Evolutionary conservation across 2,113 vertebrate species (phyloP).

Genomic region (Centrocercus urophasianus): DNA sequence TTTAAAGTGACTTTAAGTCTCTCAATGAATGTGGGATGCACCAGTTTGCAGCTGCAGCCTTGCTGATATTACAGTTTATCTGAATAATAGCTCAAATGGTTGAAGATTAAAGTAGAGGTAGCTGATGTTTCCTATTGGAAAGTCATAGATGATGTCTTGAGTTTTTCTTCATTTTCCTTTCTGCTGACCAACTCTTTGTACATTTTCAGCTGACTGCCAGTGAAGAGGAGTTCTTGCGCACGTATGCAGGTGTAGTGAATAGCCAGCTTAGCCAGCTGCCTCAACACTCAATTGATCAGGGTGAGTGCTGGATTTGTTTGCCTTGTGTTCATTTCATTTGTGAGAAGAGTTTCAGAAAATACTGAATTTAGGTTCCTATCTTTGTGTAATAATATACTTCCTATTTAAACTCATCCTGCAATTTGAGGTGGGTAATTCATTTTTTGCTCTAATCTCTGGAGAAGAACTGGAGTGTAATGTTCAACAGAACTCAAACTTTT

Average conservation of each 20-base stretch:
- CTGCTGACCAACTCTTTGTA: not conserved
- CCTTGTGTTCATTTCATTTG: not conserved
- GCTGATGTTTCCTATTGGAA: not conserved
- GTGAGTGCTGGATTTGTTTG: slow-evolving; percentile 75
- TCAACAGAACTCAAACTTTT: not conserved
- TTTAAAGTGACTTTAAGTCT: not conserved
- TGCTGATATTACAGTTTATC: not conserved
- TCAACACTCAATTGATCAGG: slow-evolving; percentile 97
- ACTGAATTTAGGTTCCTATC: not conserved
- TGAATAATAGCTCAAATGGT: not conserved
- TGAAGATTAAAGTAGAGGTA: not conserved
- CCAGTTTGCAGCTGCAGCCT: not conserved
- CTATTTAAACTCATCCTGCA: not conserved
- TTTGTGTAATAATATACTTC: not conserved
- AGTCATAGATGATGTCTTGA: not conserved
- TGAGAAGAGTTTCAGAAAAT: not conserved
- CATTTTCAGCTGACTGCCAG: slow-evolving; percentile 89
- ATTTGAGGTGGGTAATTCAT: not conserved
- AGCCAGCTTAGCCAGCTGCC: slow-evolving; percentile 98
- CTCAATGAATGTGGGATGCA: accelerated
- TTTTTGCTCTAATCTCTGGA: not conserved
- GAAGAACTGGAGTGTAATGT: not conserved
- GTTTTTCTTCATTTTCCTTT: not conserved
- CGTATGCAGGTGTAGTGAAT: slow-evolving; percentile 93
- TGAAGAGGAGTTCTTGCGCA: slow-evolving; percentile 96